Conservation (phyloP, 1,140 invertebrate species). For the Pristionchus pacificus region DNA sequence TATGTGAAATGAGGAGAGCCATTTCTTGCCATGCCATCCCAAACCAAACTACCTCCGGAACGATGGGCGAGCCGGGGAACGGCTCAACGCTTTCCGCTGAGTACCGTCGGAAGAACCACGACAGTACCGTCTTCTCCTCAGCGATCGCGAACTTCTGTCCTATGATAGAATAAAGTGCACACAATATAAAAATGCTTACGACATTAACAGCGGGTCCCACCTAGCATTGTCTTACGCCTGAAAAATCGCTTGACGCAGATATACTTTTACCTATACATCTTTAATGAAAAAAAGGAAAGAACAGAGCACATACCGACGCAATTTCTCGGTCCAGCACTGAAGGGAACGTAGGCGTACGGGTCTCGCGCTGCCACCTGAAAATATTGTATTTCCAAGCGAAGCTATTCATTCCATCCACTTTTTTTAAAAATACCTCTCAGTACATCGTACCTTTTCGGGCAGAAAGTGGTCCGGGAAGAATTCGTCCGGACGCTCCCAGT, state of each 20-base stretch:
- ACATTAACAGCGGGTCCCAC: neutral
- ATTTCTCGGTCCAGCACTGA: constrained; percentile 57
- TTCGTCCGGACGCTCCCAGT: constrained; percentile 74
- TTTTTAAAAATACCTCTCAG: too few relatives aligned
- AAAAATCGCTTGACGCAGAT: too few relatives aligned
- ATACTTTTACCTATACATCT: too few relatives aligned
- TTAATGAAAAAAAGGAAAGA: too few relatives aligned
- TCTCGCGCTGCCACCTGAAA: constrained; percentile 51
- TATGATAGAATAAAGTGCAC: constrained; percentile 41
- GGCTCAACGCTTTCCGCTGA: constrained; percentile 20
- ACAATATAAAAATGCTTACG: too few relatives aligned
- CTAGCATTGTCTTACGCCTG: neutral
- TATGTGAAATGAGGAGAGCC: too few relatives aligned
- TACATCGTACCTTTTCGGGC: constrained; percentile 73
- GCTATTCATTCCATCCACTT: too few relatives aligned
- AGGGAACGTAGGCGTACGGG: constrained; percentile 58
- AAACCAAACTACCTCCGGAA: constrained; percentile 36
- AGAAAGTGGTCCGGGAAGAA: constrained; percentile 88
- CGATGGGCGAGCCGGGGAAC: constrained; percentile 15
- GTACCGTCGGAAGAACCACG: constrained; percentile 76
- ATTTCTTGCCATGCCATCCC: too few relatives aligned
- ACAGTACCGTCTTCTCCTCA: constrained; percentile 77
- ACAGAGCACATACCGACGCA: constrained; percentile 52
- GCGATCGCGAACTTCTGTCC: constrained; percentile 77
- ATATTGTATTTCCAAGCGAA: too few relatives aligned